Evolutionary conservation across 2,888 invertebrate species (phyloP), one percentile per base, ranked within the genome.

Genomic region (Nomada ruficornis): DNA sequence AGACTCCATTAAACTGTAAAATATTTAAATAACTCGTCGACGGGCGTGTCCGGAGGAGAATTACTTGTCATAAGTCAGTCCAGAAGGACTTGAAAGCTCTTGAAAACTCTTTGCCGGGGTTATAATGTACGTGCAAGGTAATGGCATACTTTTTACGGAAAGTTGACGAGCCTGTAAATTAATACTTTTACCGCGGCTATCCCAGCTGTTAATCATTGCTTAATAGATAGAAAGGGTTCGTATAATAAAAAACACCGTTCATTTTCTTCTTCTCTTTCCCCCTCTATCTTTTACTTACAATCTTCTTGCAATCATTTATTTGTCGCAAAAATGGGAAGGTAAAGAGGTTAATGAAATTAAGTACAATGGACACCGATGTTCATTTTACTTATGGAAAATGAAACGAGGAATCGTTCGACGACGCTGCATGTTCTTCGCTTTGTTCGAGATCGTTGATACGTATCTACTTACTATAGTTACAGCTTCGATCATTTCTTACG

Each of bases 1-100:
- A 73, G 88, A 89, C 88, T 88, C 90, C 86, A 89, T 90, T 90
- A 89, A 91, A 90, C 88, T 90, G 90, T 90, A 89, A 91, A 90
- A 92, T 89, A 91, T 91, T 91, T 89, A 91, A 91, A 91, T 91
- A 89, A 86, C 88, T 86, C 83, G 86, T 84, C 80, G 87, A 70
- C 86, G 84, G 89, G 86, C 86, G 87, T 88, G 86, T 72, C 86
- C 75, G 80, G 69, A 26, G 79, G 82, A 84, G 89, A 89, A 90
- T 89, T 90, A 86, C 87, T 87, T 80, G 83, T 82, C 83, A 81
- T 85, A 88, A 83, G 85, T 88, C 82, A 88, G 79, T 60, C 63
- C 26, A 55, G 55, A 42, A 29, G 44, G 67, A 73, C 75, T 75
- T 54, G 54, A 47, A 72, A 72, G 54, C 64, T 74, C 82, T 70